phyloP scores from a whole-genome alignment of 2,888 invertebrate genomes.

The Mantis religiosa region DNA sequence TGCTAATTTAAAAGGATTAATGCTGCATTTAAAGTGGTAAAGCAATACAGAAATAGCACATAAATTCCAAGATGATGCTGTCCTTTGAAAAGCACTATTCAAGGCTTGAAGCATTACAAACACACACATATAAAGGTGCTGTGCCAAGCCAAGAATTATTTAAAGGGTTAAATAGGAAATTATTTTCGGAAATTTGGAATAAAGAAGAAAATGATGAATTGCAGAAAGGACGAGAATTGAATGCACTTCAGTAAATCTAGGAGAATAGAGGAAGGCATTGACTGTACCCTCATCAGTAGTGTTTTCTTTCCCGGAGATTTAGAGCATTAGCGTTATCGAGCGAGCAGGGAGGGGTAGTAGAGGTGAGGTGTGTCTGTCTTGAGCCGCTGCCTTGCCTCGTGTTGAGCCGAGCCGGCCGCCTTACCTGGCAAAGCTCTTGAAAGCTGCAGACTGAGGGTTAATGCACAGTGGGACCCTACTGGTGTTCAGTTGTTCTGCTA shows the following conservation, averaged over 20 bases:
- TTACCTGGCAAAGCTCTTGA: slow-evolving; percentile 99
- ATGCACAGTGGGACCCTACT: slow-evolving; percentile 97
- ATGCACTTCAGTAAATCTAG: slow-evolving; percentile 24
- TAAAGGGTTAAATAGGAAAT: not conserved
- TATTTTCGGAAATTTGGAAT: not conserved
- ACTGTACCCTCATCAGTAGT: slow-evolving; percentile 30
- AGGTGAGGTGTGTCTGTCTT: slow-evolving; percentile 17
- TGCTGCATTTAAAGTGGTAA: not conserved
- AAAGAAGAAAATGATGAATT: not conserved
- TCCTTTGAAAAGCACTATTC: not conserved
- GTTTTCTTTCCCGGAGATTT: slow-evolving; percentile 15
- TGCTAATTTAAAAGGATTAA: not conserved
- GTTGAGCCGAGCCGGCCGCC: slow-evolving; percentile 43
- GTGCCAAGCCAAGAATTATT: not conserved
- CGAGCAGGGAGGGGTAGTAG: slow-evolving; percentile 26
- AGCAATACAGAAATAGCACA: not conserved
- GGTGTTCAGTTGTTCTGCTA: slow-evolving; percentile 92
- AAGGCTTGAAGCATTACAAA: not conserved
- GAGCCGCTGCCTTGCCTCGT: not conserved
- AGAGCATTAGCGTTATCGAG: slow-evolving; percentile 22
- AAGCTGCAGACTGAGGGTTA: slow-evolving; percentile 99
- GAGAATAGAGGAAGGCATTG: slow-evolving; percentile 34
- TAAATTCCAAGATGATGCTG: not conserved
- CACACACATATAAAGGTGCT: not conserved
- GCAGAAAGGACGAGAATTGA: slow-evolving; percentile 19